Conservation (phyloP, 1,140 invertebrate species). For the Polyergus mexicanus region DNA sequence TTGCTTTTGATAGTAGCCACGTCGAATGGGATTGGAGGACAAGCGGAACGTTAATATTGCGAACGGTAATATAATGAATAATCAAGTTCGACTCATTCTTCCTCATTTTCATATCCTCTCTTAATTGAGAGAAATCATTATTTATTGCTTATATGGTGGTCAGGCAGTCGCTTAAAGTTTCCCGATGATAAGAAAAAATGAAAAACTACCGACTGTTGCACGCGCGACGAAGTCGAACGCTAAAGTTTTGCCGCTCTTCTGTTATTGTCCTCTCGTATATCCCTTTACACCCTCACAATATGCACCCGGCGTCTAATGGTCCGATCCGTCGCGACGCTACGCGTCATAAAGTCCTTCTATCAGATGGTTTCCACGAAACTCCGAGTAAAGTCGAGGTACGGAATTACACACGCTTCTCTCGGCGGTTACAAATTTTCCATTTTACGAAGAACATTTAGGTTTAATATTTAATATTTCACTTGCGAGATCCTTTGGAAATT, state of each 20-base stretch:
- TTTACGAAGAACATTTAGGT: constrained; percentile 1
- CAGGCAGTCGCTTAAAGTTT: neutral
- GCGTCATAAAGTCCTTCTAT: constrained; percentile 78
- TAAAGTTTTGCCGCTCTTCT: constrained; percentile 30
- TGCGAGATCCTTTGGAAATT: neutral
- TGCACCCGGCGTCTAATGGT: constrained; percentile 60
- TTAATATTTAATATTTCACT: neutral
- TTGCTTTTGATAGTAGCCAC: neutral
- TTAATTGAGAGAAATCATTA: neutral
- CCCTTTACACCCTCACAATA: constrained; percentile 41
- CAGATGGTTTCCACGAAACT: constrained; percentile 73
- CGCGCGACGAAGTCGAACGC: neutral
- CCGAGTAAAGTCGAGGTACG: constrained; percentile 46
- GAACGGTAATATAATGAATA: neutral
- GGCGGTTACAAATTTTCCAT: neutral
- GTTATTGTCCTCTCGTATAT: constrained; percentile 22
- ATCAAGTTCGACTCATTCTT: neutral
- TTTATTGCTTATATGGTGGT: constrained; percentile 1
- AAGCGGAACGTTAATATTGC: neutral
- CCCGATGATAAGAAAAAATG: constrained; percentile 9
- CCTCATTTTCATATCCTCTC: neutral
- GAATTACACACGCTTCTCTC: constrained; percentile 22
- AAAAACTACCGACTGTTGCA: constrained; percentile 13
- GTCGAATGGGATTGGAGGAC: neutral
- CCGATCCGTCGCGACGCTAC: constrained; percentile 80